These are phyloP conservation scores for Todiramphus chloris DNA, from an alignment of 2,113 vertebrate genomes.

Conservation along the genomic window DNA sequence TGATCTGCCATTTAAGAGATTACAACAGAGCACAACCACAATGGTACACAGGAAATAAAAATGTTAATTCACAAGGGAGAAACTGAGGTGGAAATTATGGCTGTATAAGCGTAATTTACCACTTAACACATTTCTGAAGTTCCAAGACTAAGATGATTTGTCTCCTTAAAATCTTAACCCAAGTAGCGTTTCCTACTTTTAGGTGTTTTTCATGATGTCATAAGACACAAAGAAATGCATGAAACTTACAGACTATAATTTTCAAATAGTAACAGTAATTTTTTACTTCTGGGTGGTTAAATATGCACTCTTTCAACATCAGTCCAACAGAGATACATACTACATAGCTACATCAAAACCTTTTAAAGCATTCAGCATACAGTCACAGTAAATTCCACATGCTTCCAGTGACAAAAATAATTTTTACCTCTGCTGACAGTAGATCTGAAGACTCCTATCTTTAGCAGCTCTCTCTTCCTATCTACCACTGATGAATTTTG, in stretches of 20 bases:
- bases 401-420: background rate
- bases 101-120: background rate
- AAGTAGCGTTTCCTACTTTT: background rate
- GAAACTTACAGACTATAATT: background rate
- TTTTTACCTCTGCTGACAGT: background rate
- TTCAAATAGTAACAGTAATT: background rate
- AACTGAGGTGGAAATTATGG: background rate
- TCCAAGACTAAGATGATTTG: background rate
- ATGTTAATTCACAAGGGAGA: background rate
- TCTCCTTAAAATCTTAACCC: background rate
- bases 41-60: background rate
- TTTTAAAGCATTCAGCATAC: background rate
- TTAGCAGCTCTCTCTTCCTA: background rate
- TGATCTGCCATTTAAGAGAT: background rate
- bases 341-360: background rate
- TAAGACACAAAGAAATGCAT: background rate
- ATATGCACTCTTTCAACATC: rapidly evolving
- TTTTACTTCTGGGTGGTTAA: background rate
- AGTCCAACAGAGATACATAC: background rate
- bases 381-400: background rate
- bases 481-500: background rate
- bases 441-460: background rate
- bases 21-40: background rate
- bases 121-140: background rate
- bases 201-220: background rate